These are phyloP conservation scores for Hippocampus guttulatus DNA, from an alignment of 2,113 vertebrate species.

Conservation along the genomic window DNA sequence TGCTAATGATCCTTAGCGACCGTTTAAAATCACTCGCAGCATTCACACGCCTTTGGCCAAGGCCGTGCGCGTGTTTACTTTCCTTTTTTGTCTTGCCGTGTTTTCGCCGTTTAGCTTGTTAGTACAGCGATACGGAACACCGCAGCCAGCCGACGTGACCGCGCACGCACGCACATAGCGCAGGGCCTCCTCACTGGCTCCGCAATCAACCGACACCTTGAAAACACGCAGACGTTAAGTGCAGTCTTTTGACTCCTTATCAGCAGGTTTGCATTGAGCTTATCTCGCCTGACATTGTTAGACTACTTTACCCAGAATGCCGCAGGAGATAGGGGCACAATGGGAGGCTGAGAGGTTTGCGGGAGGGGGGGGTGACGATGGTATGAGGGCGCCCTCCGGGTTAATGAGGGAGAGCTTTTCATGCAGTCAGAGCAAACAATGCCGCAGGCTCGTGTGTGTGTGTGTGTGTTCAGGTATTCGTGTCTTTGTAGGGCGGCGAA, in stretches of 20 bases:
- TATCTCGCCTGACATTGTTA: conserved; percentile 72
- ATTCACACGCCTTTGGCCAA: conserved; percentile 43
- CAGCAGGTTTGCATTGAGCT: conserved; percentile 65
- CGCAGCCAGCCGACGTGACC: conserved; percentile 21
- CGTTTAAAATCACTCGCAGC: conserved; percentile 24
- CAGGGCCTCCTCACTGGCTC: conserved; percentile 51
- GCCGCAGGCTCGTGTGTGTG: conserved; percentile 26
- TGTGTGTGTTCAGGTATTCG: conserved; percentile 7
- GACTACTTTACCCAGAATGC: conserved; percentile 75
- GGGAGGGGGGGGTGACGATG: conserved; percentile 40
- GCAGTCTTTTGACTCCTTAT: conserved; percentile 68
- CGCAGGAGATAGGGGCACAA: conserved; percentile 65
- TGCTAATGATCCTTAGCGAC: conserved; percentile 48
- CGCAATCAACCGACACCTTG: conserved; percentile 60
- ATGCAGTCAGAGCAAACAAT: conserved; percentile 59
- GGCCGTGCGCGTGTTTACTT: conserved; percentile 37
- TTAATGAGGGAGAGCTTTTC: conserved; percentile 70
- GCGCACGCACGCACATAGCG: conserved; percentile 27
- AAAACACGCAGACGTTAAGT: conserved; percentile 69
- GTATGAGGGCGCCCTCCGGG: conserved; percentile 54
- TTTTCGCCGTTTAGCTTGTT: conserved; percentile 51
- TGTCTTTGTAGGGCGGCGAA: not conserved
- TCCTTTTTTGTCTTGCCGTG: conserved; percentile 48
- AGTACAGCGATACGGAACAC: conserved; percentile 57
- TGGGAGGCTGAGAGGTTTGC: conserved; percentile 51